Conservation (phyloP, 2,113 vertebrate genomes). For the Eolophus roseicapilla region DNA sequence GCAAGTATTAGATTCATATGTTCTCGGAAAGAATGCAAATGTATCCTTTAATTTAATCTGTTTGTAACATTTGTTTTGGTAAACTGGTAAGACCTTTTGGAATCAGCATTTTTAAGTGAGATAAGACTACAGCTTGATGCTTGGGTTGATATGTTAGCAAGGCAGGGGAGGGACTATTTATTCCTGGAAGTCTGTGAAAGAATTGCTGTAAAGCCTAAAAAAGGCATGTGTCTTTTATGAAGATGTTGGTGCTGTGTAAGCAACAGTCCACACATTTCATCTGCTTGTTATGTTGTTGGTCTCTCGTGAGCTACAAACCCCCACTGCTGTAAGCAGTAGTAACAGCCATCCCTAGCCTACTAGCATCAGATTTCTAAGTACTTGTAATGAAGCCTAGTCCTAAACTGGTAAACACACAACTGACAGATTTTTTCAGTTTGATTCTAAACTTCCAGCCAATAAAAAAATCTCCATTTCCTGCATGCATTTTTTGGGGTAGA, state of each 20-base stretch:
- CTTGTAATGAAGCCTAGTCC: neutral
- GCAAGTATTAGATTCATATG: neutral
- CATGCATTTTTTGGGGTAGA: neutral
- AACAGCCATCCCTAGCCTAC: neutral
- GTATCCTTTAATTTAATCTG: neutral
- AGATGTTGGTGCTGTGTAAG: slow-evolving; percentile 37
- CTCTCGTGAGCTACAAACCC: neutral
- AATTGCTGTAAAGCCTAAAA: slow-evolving; percentile 38
- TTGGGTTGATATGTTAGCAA: slow-evolving; percentile 17
- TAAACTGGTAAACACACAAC: neutral
- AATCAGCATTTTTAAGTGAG: neutral
- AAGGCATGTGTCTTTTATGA: slow-evolving; percentile 23
- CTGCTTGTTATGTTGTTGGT: slow-evolving; percentile 43
- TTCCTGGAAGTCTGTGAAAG: slow-evolving; percentile 33
- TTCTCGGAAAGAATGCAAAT: neutral
- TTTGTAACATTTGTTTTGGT: neutral
- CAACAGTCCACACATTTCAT: slow-evolving; percentile 57
- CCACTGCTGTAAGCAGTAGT: slow-evolving; percentile 32
- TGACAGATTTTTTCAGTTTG: neutral
- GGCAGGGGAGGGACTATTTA: slow-evolving; percentile 23
- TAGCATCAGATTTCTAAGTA: neutral
- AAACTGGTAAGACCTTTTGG: neutral
- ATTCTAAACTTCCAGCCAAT: neutral
- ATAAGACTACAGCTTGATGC: neutral
- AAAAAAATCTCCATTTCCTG: neutral